Evolutionary conservation across 2,797 vertebrate species (phyloP).

Genomic region (Halcyon smyrnensis): DNA sequence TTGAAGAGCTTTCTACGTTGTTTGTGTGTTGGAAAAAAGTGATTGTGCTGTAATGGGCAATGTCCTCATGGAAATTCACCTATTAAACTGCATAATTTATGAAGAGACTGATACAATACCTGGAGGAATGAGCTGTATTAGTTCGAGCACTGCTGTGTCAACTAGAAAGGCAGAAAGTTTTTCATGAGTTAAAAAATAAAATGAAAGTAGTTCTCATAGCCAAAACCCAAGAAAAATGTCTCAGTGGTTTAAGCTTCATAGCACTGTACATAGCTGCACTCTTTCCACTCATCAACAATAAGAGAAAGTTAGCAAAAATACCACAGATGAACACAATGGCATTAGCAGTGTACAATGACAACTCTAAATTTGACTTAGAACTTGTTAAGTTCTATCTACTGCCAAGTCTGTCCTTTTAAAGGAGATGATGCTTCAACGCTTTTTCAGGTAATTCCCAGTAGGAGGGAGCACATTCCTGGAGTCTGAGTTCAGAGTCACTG

Average conservation of each 20-base stretch:
- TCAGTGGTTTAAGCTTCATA: neutral
- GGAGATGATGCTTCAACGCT: neutral
- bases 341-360: neutral
- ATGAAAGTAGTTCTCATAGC: neutral
- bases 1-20: slow-evolving; percentile 40
- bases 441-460: neutral
- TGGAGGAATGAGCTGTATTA: slow-evolving; percentile 94
- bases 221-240: neutral
- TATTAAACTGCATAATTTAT: slow-evolving; percentile 47
- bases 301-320: neutral
- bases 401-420: neutral
- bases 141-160: slow-evolving; percentile 92
- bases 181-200: slow-evolving; percentile 5
- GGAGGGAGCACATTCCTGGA: neutral
- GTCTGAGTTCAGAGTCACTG: neutral
- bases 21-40: slow-evolving; percentile 12
- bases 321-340: neutral
- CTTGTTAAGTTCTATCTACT: neutral
- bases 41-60: slow-evolving; percentile 34
- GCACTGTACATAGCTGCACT: neutral
- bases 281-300: neutral
- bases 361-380: neutral
- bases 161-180: slow-evolving; percentile 79
- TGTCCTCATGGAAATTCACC: slow-evolving; percentile 42
- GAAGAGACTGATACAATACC: slow-evolving; percentile 81